phyloP scores from a whole-genome alignment of 1,140 invertebrate genomes.

The Caenorhabditis tropicalis region DNA sequence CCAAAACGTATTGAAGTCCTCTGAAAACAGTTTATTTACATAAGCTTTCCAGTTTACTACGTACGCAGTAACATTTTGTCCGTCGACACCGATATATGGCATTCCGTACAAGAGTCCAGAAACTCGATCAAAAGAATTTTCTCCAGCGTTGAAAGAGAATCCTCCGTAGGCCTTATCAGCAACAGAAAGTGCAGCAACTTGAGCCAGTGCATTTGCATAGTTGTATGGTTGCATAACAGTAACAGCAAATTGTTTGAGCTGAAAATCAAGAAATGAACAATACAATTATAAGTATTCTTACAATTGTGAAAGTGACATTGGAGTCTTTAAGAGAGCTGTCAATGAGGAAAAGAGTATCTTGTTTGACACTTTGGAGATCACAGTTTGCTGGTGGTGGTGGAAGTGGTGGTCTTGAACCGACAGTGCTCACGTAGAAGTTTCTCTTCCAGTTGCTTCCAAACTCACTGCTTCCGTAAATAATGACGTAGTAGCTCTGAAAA shows the following conservation, averaged over 20 bases:
- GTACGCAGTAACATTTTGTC: conserved; percentile 38
- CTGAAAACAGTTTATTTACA: conserved; percentile 14
- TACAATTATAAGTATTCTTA: neutral
- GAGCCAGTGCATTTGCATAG: conserved; percentile 2
- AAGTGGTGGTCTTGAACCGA: neutral
- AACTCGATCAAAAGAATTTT: neutral
- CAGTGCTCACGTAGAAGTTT: conserved; percentile 44
- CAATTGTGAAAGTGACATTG: conserved; percentile 22
- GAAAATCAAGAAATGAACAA: neutral
- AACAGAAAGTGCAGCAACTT: conserved; percentile 47
- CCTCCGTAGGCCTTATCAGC: conserved; percentile 41
- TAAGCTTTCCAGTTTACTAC: neutral
- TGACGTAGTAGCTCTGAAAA: conserved; percentile 23
- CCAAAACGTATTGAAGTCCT: conserved; percentile 36
- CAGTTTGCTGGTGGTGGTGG: conserved; percentile 42
- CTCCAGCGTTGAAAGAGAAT: conserved; percentile 44
- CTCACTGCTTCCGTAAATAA: conserved; percentile 47
- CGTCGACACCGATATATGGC: conserved; percentile 20
- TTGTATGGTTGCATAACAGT: conserved; percentile 44
- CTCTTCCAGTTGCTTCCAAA: conserved; percentile 49
- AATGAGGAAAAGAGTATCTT: conserved; percentile 48
- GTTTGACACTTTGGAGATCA: conserved; percentile 32
- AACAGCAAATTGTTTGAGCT: conserved; percentile 45
- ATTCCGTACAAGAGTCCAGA: conserved; percentile 9
- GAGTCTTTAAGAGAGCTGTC: conserved; percentile 46